Base-by-base conservation (phyloP, 2,888 invertebrate genomes). In the Fragum sueziense region DNA sequence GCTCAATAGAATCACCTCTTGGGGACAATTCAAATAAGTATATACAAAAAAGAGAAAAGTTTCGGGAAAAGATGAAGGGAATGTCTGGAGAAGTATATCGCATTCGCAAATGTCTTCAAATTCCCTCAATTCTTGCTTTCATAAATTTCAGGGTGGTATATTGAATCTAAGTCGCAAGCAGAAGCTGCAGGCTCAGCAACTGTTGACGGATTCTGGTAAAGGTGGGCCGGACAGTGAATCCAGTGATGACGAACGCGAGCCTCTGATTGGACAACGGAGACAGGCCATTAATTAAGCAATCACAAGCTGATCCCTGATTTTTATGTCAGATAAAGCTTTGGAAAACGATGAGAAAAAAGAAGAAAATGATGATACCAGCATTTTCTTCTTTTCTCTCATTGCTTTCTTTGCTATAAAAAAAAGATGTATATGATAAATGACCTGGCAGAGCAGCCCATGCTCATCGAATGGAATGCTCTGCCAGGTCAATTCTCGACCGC, bases 61-160 rank as follows among this genome's bases (percentile, higher is more conserved):
- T n/a, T n/a, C n/a, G n/a, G n/a, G n/a, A n/a, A n/a, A n/a, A n/a
- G n/a, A n/a, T n/a, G n/a, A n/a, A n/a, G n/a, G n/a, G n/a, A n/a
- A n/a, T n/a, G n/a, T n/a, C n/a, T n/a, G n/a, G n/a, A n/a, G n/a
- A n/a, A n/a, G n/a, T n/a, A n/a, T n/a, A n/a, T 57, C 9, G 25
- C 57, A 57, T 57, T 41, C 41, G 9, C 41, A 41, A 41, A 41
- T 9, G 17, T 41, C 9, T 41, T 41, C 17, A 41, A 41, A 11
- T 41, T n/a, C n/a, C n/a, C n/a, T n/a, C n/a, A n/a, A n/a, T n/a
- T n/a, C n/a, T n/a, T n/a, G n/a, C n/a, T n/a, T n/a, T n/a, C n/a
- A n/a, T n/a, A n/a, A 22, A 37, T 79, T 85, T n/a, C 86, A 91
- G 91, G 90, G 90, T 47, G 90, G 91, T 9, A 86, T 90, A n/a